A percentile compares a stretch with the other conserved stretches of the same genome.
phyloP scores from a whole-genome alignment of 2,888 invertebrate species.

The Watsonalla binaria region DNA sequence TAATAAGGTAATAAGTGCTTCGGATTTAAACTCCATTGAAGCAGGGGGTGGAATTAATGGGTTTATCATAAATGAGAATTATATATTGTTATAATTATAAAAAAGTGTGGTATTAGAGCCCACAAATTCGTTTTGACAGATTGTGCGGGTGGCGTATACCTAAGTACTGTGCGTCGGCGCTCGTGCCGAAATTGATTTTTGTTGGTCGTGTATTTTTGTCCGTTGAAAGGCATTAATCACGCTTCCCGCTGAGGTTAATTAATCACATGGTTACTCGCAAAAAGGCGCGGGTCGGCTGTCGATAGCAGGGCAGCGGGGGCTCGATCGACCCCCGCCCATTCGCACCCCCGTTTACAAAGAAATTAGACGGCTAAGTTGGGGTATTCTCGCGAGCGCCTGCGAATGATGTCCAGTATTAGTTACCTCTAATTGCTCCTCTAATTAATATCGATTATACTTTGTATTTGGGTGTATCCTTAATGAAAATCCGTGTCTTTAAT shows the following conservation, averaged over 20 bases:
- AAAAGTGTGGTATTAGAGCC: no score
- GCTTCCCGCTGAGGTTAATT: constrained; percentile 43
- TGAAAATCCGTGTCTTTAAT: no score
- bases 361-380: constrained; percentile 19
- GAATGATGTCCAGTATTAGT: not conserved
- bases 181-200: constrained; percentile 41
- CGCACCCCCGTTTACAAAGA: constrained; percentile 21
- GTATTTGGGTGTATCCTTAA: no score
- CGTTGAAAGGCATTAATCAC: constrained; percentile 48
- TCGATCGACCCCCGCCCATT: constrained; percentile 10
- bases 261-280: constrained; percentile 46
- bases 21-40: no score
- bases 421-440: not conserved
- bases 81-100: no score
- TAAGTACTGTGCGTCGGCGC: not conserved
- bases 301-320: constrained; percentile 34
- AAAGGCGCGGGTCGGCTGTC: constrained; percentile 44
- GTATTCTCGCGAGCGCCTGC: constrained; percentile 2
- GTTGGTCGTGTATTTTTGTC: constrained; percentile 40
- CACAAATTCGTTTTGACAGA: no score
- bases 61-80: no score
- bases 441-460: not conserved
- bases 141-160: not conserved
- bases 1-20: no score
- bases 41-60: no score